phyloP scores from a whole-genome alignment of 2,797 vertebrate genomes.

The Acrossocheilus wenchowensis region DNA sequence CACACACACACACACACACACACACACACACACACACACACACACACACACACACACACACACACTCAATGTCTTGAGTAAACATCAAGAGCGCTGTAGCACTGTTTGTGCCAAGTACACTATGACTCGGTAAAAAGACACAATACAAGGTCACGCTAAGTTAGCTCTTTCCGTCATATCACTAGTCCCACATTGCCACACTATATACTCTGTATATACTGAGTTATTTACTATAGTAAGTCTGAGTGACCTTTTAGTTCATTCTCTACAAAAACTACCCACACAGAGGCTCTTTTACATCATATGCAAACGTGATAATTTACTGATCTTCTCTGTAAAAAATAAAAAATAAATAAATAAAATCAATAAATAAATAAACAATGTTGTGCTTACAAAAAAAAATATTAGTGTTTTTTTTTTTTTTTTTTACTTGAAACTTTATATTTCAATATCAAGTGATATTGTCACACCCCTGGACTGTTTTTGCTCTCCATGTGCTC shows the following conservation, averaged over 20 bases:
- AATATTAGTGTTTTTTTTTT: too few species aligned
- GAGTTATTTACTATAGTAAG: not conserved
- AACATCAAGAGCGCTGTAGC: not conserved
- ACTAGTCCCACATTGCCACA: not conserved
- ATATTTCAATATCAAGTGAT: too few species aligned
- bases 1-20: not conserved
- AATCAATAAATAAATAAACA: too few species aligned
- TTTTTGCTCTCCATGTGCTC: too few species aligned
- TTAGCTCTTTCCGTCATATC: not conserved
- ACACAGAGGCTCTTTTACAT: not conserved
- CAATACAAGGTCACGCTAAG: not conserved
- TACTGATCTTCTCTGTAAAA: not conserved
- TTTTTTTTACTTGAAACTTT: too few species aligned
- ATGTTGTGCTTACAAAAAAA: not conserved
- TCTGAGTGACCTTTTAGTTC: not conserved
- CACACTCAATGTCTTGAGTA: not conserved
- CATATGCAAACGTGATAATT: not conserved
- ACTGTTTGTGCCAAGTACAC: constrained; percentile 15
- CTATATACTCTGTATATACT: not conserved
- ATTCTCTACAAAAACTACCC: not conserved
- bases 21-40: constrained; percentile 7
- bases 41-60: not conserved
- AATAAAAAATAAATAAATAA: not conserved
- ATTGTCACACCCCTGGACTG: too few species aligned
- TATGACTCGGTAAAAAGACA: constrained; percentile 3